Conservation (phyloP, 2,888 invertebrate genomes). For the Drosophila mulleri region DNA sequence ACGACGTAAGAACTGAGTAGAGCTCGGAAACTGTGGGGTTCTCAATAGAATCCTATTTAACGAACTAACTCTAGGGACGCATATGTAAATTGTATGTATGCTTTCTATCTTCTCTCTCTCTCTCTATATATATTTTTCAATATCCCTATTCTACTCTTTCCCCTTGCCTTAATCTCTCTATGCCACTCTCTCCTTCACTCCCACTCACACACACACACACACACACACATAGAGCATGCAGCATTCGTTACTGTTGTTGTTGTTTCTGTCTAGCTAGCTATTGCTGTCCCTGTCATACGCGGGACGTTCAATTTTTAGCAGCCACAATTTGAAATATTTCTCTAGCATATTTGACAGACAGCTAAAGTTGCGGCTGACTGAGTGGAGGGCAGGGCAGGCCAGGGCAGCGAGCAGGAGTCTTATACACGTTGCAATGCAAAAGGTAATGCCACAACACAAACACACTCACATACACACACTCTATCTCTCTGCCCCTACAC, state of each 20-base stretch:
- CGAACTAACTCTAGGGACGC: too few relatives aligned
- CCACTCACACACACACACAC: too few relatives aligned
- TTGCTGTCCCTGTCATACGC: slow-evolving; percentile 6
- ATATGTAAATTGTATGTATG: too few relatives aligned
- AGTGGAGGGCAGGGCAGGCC: background rate
- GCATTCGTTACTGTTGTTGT: background rate
- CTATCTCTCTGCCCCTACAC: background rate
- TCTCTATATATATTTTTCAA: too few relatives aligned
- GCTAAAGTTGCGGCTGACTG: slow-evolving; percentile 71
- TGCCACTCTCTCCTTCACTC: too few relatives aligned
- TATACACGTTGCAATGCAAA: slow-evolving; percentile 63
- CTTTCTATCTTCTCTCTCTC: too few relatives aligned
- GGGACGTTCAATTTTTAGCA: slow-evolving; percentile 76
- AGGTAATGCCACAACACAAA: slow-evolving; percentile 45
- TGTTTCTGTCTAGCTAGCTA: background rate
- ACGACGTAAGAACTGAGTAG: too few relatives aligned
- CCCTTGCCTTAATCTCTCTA: too few relatives aligned
- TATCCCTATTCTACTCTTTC: too few relatives aligned
- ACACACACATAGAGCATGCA: background rate
- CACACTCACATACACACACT: background rate
- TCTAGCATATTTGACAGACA: slow-evolving; percentile 79
- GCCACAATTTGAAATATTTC: slow-evolving; percentile 81
- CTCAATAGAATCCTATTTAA: too few relatives aligned
- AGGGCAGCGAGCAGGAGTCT: background rate
- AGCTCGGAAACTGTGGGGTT: too few relatives aligned